A percentile compares a stretch with the other conserved stretches of the same genome.
Evolutionary conservation across 2,797 vertebrate genomes (phyloP).

Genomic region (Hylomyscus alleni): DNA sequence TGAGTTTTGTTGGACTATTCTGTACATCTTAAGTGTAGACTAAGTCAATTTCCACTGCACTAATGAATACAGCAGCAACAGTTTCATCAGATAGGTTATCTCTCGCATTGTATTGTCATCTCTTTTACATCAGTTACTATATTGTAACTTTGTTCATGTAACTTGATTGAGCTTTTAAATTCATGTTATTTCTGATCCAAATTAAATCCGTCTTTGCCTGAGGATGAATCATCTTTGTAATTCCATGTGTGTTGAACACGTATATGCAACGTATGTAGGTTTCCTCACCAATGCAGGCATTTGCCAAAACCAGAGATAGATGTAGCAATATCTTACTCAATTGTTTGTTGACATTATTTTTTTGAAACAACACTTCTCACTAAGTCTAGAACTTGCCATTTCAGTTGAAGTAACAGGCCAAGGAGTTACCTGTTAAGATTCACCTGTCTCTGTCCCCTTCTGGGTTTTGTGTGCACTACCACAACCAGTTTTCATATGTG

Average conservation of each 20-base stretch:
- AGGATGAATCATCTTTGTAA: neutral
- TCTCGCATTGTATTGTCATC: neutral
- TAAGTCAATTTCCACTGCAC: slow-evolving; percentile 16
- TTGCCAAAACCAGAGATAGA: neutral
- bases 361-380: neutral
- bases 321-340: neutral
- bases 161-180: slow-evolving; percentile 16
- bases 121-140: slow-evolving; percentile 13
- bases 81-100: neutral
- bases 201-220: slow-evolving; percentile 43
- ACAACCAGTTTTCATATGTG: neutral
- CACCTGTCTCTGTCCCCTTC: neutral
- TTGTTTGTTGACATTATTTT: neutral
- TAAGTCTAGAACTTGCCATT: neutral
- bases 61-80: neutral
- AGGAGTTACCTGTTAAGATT: neutral
- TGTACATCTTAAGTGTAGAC: neutral
- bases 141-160: slow-evolving; percentile 46
- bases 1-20: slow-evolving; percentile 61
- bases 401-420: neutral
- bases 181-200: slow-evolving; percentile 50
- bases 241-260: neutral
- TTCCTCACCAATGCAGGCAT: neutral
- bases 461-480: neutral
- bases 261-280: neutral